These are phyloP conservation scores for Chloromyia formosa DNA, from an alignment of 2,888 invertebrate genomes.

Conservation along the genomic window DNA sequence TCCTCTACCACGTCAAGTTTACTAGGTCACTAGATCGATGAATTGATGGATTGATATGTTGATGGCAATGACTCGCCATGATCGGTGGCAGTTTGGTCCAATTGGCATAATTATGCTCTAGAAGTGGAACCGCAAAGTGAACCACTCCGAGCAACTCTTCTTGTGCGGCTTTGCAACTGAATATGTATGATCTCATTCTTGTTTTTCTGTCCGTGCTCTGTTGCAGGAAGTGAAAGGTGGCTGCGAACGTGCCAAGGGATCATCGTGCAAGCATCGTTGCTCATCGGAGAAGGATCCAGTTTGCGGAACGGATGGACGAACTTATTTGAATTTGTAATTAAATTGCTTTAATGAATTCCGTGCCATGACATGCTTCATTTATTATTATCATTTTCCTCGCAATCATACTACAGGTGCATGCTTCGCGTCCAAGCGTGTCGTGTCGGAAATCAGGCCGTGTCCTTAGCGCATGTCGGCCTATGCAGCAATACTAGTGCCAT, in stretches of 20 bases:
- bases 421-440: slow-evolving; percentile 64
- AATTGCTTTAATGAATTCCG: not conserved
- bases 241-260: slow-evolving; percentile 73
- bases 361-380: not conserved
- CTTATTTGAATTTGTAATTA: slow-evolving; percentile 82
- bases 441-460: slow-evolving; percentile 61
- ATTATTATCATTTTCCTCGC: not conserved
- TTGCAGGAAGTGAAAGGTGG: slow-evolving; percentile 67
- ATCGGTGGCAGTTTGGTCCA: slow-evolving; percentile 7
- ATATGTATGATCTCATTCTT: not conserved
- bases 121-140: not conserved
- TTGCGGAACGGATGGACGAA: slow-evolving; percentile 87
- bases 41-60: not conserved
- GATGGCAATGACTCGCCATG: slow-evolving; percentile 19
- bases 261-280: slow-evolving; percentile 77
- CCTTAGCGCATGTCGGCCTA: slow-evolving; percentile 62
- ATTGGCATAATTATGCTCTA: slow-evolving; percentile 7
- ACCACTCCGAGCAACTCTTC: slow-evolving; percentile 4
- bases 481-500: slow-evolving; percentile 70
- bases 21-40: slow-evolving; percentile 46
- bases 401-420: slow-evolving; percentile 58
- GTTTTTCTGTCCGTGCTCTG: not conserved
- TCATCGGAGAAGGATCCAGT: slow-evolving; percentile 85
- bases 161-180: not conserved
- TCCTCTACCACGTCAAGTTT: slow-evolving; percentile 39